Conservation (phyloP, 2,113 vertebrate genomes). For the Girardinichthys multiradiatus region DNA sequence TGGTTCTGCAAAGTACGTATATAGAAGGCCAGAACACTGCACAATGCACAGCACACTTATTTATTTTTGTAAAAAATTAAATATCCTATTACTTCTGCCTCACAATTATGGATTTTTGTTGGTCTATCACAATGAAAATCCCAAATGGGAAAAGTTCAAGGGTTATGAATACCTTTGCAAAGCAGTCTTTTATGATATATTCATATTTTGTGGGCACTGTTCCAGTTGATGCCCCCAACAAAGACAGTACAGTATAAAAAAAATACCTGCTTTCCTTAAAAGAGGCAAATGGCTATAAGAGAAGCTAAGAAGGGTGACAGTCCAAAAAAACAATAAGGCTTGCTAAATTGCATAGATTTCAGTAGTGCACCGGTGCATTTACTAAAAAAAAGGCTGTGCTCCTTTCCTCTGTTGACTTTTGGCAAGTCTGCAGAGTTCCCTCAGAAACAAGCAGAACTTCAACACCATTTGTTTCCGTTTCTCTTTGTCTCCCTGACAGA, state of each 20-base stretch:
- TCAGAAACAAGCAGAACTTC: constrained; percentile 58
- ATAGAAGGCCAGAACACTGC: not conserved
- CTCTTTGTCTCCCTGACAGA: constrained; percentile 54
- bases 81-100: not conserved
- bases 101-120: not conserved
- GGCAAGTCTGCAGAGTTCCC: constrained; percentile 59
- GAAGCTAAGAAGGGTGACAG: constrained; percentile 50
- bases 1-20: not conserved
- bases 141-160: not conserved
- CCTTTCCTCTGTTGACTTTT: constrained; percentile 62
- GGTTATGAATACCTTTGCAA: not conserved
- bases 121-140: not conserved
- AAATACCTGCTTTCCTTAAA: constrained; percentile 69
- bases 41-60: not conserved
- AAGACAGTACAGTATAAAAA: constrained; percentile 19
- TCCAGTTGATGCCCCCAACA: constrained; percentile 44
- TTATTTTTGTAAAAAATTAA: not conserved
- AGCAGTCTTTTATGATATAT: constrained; percentile 10
- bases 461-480: constrained; percentile 40
- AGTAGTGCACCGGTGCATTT: constrained; percentile 67
- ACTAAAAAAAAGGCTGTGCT: constrained; percentile 70
- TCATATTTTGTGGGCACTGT: constrained; percentile 38
- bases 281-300: constrained; percentile 55
- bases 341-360: constrained; percentile 82
- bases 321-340: constrained; percentile 73